Evolutionary conservation across 1,140 invertebrate genomes (phyloP).

Genomic region (Leguminivora glycinivorella): DNA sequence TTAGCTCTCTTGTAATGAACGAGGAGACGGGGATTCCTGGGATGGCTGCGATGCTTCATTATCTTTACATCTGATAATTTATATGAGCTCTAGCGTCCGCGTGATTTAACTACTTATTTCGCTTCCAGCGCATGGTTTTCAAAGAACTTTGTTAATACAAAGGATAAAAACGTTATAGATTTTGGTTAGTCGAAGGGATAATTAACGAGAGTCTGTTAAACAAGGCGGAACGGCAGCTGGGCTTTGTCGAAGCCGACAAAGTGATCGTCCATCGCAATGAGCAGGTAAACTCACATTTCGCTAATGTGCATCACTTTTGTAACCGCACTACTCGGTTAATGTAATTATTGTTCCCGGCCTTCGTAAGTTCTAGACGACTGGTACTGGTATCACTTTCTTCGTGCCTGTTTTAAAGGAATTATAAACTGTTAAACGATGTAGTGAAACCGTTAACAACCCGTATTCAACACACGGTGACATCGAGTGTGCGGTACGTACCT

Average conservation of each 20-base stretch:
- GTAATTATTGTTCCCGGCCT: not conserved
- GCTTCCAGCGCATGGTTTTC: conserved; percentile 11
- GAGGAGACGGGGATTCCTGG: conserved; percentile 29
- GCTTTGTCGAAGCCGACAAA: conserved; percentile 59
- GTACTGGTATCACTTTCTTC: conserved; percentile 2
- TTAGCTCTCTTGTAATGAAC: conserved; percentile 34
- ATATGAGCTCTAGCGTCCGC: conserved; percentile 18
- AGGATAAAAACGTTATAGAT: conserved; percentile 33
- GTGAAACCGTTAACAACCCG: not conserved
- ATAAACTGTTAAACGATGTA: conserved; percentile 13
- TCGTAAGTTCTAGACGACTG: not conserved
- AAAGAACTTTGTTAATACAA: conserved; percentile 24
- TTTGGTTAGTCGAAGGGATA: conserved; percentile 38
- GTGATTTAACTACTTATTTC: conserved; percentile 27
- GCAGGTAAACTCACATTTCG: conserved; percentile 21
- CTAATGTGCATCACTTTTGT: conserved; percentile 1
- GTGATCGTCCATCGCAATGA: conserved; percentile 24
- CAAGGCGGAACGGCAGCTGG: conserved; percentile 46
- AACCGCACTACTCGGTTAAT: not conserved
- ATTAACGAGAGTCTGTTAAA: conserved; percentile 64
- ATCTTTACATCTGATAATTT: conserved; percentile 34
- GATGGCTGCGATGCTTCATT: conserved; percentile 26
- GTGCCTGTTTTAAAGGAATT: conserved; percentile 8
- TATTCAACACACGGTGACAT: conserved; percentile 8
- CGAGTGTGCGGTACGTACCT: conserved; percentile 20